Conservation (phyloP, 2,113 vertebrate species). For the Serinus canaria region DNA sequence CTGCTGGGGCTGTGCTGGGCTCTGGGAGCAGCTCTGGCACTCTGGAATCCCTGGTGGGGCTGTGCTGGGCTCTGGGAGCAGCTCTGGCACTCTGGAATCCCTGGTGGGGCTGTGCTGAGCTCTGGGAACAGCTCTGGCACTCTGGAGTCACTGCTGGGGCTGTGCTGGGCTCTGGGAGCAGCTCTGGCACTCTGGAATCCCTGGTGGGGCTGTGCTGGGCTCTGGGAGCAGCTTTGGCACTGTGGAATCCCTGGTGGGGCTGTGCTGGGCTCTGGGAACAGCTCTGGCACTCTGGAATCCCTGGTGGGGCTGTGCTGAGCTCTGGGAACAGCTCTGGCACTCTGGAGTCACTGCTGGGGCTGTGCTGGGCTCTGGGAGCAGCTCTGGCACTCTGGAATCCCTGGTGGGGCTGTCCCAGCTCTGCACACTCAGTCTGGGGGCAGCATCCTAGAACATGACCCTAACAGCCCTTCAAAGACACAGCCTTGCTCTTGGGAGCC, state of each 20-base stretch:
- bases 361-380: not conserved
- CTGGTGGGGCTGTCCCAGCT: not conserved
- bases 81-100: not conserved
- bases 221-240: too few species aligned
- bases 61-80: not conserved
- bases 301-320: not conserved
- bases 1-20: not conserved
- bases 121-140: too few species aligned
- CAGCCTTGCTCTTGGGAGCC: not conserved
- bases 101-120: not conserved
- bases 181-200: not conserved
- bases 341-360: not conserved
- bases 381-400: not conserved
- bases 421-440: not conserved
- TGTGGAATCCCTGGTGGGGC: not conserved
- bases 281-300: not conserved
- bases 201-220: not conserved
- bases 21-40: too few species aligned
- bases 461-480: not conserved
- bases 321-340: too few species aligned
- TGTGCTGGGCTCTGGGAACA: too few species aligned
- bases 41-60: not conserved
- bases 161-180: not conserved
- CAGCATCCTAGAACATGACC: not conserved
- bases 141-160: not conserved